These are phyloP conservation scores for Allolobophora icterica DNA, from an alignment of 2,888 invertebrate genomes.

Conservation along the genomic window DNA sequence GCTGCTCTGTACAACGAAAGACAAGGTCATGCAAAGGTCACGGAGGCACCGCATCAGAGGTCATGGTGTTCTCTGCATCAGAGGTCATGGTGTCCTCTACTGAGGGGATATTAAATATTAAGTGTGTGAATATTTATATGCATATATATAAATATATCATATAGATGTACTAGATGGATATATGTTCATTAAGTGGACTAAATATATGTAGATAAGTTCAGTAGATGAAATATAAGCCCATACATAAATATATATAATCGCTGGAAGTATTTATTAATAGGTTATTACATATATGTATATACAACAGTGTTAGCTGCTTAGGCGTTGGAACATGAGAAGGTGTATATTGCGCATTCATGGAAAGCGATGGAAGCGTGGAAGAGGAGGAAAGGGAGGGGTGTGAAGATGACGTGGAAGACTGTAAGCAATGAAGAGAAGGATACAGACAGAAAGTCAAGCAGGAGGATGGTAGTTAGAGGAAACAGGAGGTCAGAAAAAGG, in stretches of 20 bases:
- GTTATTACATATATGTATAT: not conserved
- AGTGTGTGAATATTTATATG: no score
- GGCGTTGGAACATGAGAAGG: not conserved
- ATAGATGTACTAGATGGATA: no score
- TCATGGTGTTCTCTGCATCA: not conserved
- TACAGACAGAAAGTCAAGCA: not conserved
- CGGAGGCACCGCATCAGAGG: not conserved
- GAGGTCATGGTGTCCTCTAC: not conserved
- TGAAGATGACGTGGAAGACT: not conserved
- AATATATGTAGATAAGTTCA: no score
- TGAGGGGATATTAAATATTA: not conserved
- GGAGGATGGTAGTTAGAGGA: not conserved
- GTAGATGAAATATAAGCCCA: no score
- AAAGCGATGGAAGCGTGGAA: not conserved
- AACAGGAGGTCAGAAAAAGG: no score
- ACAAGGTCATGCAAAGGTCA: not conserved
- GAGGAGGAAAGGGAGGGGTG: not conserved
- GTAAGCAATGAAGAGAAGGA: not conserved
- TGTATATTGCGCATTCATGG: not conserved
- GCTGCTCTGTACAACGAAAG: conserved; percentile 9
- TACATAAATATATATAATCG: no score
- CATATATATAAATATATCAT: no score
- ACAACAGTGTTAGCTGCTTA: not conserved
- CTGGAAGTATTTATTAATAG: not conserved
- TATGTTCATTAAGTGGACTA: no score